These are phyloP conservation scores for Misgurnus mizolepis DNA, from an alignment of 2,113 vertebrate species.

Conservation along the genomic window DNA sequence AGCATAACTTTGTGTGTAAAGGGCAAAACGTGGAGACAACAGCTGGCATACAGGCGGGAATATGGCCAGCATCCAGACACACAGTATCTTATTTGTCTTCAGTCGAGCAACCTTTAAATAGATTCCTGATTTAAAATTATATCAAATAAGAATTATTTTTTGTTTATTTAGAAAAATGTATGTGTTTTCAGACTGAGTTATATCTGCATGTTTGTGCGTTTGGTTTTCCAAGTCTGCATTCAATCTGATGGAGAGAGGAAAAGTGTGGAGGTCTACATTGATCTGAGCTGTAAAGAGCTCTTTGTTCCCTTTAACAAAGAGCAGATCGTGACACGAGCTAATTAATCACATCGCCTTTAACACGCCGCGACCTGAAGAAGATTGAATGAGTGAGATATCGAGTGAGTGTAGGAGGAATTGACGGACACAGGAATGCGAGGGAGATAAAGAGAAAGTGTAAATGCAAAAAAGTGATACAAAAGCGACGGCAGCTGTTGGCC, in stretches of 20 bases:
- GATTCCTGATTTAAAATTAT: not conserved
- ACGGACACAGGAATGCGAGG: conserved; percentile 22
- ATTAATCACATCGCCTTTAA: conserved; percentile 34
- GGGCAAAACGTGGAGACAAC: conserved; percentile 9
- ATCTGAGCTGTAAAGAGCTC: conserved; percentile 7
- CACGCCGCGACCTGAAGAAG: conserved; percentile 11
- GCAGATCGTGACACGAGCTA: conserved; percentile 22
- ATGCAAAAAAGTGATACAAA: not conserved
- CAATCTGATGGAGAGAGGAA: conserved; percentile 6
- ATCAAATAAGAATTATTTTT: not conserved
- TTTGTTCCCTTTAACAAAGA: conserved; percentile 35
- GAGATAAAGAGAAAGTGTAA: conserved; percentile 16
- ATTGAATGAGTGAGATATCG: conserved; percentile 3
- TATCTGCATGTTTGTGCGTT: not conserved
- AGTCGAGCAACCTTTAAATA: not conserved
- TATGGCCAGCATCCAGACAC: not conserved
- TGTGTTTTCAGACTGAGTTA: not conserved
- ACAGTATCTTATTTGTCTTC: not conserved
- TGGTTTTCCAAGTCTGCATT: conserved; percentile 1
- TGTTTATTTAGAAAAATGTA: not conserved
- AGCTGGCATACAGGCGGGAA: conserved; percentile 32
- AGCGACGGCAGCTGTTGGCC: conserved; percentile 5
- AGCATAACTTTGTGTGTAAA: not conserved
- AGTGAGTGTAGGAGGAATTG: conserved; percentile 5
- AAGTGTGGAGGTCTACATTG: conserved; percentile 9